Evolutionary conservation across 2,113 vertebrate species (phyloP).

Genomic region (Puntigrus tetrazona): DNA sequence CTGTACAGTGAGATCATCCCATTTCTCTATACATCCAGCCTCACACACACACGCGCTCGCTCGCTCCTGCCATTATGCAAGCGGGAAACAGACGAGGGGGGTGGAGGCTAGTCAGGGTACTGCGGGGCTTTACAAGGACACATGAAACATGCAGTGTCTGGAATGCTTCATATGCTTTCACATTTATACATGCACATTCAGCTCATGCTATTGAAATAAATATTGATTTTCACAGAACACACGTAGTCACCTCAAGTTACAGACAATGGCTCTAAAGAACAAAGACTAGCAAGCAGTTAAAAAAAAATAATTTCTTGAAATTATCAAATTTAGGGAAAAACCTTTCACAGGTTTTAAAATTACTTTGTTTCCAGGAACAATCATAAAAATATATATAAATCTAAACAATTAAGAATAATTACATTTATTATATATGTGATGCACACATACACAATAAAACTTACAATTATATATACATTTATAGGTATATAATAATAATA

Average conservation of each 20-base stretch:
- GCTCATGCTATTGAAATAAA: slow-evolving; percentile 23
- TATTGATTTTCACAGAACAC: slow-evolving; percentile 13
- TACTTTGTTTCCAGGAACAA: not conserved
- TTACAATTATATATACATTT: not conserved
- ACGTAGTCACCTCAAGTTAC: slow-evolving; percentile 14
- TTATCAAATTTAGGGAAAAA: not conserved
- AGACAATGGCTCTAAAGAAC: slow-evolving; percentile 9
- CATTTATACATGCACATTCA: slow-evolving; percentile 10
- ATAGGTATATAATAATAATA: not conserved
- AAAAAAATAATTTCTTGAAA: not conserved
- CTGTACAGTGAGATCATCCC: slow-evolving; percentile 58
- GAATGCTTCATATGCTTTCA: slow-evolving; percentile 16
- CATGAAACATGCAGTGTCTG: slow-evolving; percentile 18
- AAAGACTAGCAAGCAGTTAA: not conserved
- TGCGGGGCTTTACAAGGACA: slow-evolving; percentile 49
- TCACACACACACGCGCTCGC: not conserved
- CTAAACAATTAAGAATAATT: not conserved
- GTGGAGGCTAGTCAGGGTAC: not conserved
- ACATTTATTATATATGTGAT: not conserved
- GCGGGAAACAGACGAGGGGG: not conserved
- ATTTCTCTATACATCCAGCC: slow-evolving; percentile 44
- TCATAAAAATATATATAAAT: not conserved
- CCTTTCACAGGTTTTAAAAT: not conserved
- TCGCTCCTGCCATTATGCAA: slow-evolving; percentile 49
- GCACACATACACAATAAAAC: too few species aligned